phyloP scores from a whole-genome alignment of 2,113 vertebrate genomes.

The Bubo blakistoni region DNA sequence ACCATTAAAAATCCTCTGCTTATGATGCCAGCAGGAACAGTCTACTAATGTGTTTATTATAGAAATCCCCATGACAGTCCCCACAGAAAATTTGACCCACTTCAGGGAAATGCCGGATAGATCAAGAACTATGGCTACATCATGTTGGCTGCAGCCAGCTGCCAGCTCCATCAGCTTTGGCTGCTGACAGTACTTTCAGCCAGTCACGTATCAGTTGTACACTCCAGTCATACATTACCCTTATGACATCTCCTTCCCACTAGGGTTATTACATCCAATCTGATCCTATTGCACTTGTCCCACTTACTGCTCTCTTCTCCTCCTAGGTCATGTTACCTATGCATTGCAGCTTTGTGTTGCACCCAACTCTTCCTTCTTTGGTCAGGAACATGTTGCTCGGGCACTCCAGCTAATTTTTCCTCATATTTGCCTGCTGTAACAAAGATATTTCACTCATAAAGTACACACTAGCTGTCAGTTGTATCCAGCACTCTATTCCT shows the following conservation, averaged over 20 bases:
- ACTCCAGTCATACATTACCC: not conserved
- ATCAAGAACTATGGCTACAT: not conserved
- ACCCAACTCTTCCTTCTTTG: slow-evolving; percentile 35
- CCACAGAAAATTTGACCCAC: not conserved
- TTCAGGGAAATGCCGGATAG: not conserved
- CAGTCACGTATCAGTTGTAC: not conserved
- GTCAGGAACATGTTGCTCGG: slow-evolving; percentile 2
- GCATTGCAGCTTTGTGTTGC: not conserved
- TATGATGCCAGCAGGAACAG: not conserved
- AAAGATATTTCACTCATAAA: slow-evolving; percentile 54
- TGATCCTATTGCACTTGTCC: not conserved
- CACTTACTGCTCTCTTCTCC: not conserved
- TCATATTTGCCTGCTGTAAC: slow-evolving; percentile 23
- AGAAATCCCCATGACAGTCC: not conserved
- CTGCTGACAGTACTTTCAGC: not conserved
- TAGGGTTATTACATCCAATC: not conserved
- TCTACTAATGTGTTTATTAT: not conserved
- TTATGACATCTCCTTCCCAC: not conserved
- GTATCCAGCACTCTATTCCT: slow-evolving; percentile 52
- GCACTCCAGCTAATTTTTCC: slow-evolving; percentile 27
- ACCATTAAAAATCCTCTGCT: not conserved
- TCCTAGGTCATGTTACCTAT: not conserved
- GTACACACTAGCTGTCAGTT: slow-evolving; percentile 57
- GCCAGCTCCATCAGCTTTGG: not conserved
- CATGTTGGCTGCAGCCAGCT: not conserved